Percentiles rank a stretch among this genome's conserved stretches.
Conservation (phyloP, 2,113 vertebrate species). For the Orycteropus afer region DNA sequence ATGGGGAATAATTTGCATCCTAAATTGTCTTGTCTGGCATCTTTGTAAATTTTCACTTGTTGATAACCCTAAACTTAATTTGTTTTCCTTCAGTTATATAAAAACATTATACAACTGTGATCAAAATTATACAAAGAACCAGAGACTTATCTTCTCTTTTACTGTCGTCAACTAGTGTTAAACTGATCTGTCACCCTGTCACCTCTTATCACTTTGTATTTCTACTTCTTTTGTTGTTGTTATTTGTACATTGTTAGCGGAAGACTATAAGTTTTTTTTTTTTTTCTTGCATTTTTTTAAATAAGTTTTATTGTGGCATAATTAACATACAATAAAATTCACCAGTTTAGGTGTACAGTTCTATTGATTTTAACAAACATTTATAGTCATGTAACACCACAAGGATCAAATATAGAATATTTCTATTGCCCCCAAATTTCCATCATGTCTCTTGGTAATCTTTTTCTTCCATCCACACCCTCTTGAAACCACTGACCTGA, state of each 20-base stretch:
- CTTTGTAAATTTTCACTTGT: neutral
- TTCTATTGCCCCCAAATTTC: neutral
- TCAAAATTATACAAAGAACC: constrained; percentile 6
- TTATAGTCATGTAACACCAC: neutral
- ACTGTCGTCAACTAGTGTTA: neutral
- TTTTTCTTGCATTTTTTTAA: too few relatives aligned
- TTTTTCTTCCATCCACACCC: neutral
- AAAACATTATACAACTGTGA: neutral
- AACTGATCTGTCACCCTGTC: neutral
- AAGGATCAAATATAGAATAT: neutral
- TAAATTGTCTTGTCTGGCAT: neutral
- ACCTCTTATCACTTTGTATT: neutral
- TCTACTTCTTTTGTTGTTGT: neutral
- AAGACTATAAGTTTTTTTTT: neutral
- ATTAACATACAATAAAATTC: too few relatives aligned
- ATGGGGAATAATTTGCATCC: neutral
- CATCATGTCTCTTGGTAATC: neutral
- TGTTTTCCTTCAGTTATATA: neutral
- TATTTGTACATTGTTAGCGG: neutral
- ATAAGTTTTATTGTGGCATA: too few relatives aligned
- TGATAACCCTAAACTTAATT: neutral
- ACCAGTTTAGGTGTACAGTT: too few relatives aligned
- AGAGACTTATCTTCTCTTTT: neutral
- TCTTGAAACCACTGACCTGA: neutral
- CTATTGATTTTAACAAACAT: neutral